These are phyloP conservation scores for Motacilla alba DNA, from an alignment of 2,113 vertebrate species.

Conservation along the genomic window DNA sequence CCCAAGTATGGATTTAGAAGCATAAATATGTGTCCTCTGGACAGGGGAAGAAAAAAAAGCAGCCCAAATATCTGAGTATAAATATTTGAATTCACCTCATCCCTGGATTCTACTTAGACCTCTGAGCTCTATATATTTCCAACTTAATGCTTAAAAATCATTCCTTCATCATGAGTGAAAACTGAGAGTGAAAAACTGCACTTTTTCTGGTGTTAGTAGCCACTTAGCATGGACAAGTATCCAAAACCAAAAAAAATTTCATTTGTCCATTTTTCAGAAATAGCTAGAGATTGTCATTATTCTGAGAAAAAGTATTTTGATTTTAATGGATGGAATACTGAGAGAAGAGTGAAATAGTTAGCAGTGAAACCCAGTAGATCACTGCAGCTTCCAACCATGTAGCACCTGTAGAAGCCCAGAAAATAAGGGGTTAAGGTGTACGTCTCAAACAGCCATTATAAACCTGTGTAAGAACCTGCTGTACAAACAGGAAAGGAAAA, in stretches of 20 bases:
- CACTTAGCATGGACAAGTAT: rapidly evolving
- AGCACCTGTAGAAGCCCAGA: not conserved
- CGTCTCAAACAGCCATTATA: not conserved
- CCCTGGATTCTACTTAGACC: not conserved
- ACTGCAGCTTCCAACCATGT: not conserved
- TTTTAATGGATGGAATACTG: not conserved
- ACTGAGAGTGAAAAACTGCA: not conserved
- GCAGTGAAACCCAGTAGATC: not conserved
- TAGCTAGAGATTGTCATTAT: not conserved
- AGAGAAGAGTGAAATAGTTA: not conserved
- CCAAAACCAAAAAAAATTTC: not conserved
- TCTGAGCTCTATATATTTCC: not conserved
- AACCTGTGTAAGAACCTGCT: not conserved
- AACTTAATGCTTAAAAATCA: not conserved
- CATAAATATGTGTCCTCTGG: not conserved
- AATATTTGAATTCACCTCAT: not conserved
- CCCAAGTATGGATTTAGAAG: not conserved
- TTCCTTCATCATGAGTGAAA: not conserved
- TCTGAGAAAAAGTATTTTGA: not conserved
- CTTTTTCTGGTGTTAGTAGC: not conserved
- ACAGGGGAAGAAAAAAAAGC: not conserved
- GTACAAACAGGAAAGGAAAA: not conserved
- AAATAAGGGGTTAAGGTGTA: not conserved
- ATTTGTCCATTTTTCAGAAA: not conserved
- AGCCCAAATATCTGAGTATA: not conserved